A percentile compares a stretch with the other conserved stretches of the same genome.
Evolutionary conservation across 2,888 invertebrate species (phyloP).

Genomic region (Onthophagus sagittarius): DNA sequence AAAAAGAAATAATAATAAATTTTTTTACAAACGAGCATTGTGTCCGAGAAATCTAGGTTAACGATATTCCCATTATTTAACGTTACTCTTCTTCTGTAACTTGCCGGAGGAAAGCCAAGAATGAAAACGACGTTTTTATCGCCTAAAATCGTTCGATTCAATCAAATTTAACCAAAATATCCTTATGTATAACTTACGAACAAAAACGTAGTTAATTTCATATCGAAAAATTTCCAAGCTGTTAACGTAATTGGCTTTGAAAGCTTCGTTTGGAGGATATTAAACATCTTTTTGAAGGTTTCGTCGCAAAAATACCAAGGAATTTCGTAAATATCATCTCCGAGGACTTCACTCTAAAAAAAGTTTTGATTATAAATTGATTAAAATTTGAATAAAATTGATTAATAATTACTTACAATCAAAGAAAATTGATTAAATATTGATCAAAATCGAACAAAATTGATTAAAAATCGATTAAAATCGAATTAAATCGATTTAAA

Average conservation of each 20-base stretch:
- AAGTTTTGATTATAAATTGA: too few species aligned
- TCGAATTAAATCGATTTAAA: too few species aligned
- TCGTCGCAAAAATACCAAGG: conserved; percentile 21
- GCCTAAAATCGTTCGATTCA: not conserved
- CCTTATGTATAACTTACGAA: conserved; percentile 18
- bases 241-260: not conserved
- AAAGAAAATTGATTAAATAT: too few species aligned
- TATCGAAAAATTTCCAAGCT: conserved; percentile 17
- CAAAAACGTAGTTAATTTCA: conserved; percentile 17
- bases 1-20: too few species aligned
- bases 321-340: conserved; percentile 5
- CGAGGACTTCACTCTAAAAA: conserved; percentile 14
- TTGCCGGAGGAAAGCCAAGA: not conserved
- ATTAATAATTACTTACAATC: too few species aligned
- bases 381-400: too few species aligned
- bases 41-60: too few species aligned
- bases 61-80: too few species aligned
- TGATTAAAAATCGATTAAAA: too few species aligned
- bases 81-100: not conserved
- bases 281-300: conserved; percentile 6
- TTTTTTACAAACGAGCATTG: too few species aligned
- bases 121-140: conserved; percentile 1
- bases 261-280: conserved; percentile 18
- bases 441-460: too few species aligned
- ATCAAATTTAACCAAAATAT: too few species aligned